These are phyloP conservation scores for Peromyscus californicus DNA, from an alignment of 2,113 vertebrate genomes.

Conservation along the genomic window DNA sequence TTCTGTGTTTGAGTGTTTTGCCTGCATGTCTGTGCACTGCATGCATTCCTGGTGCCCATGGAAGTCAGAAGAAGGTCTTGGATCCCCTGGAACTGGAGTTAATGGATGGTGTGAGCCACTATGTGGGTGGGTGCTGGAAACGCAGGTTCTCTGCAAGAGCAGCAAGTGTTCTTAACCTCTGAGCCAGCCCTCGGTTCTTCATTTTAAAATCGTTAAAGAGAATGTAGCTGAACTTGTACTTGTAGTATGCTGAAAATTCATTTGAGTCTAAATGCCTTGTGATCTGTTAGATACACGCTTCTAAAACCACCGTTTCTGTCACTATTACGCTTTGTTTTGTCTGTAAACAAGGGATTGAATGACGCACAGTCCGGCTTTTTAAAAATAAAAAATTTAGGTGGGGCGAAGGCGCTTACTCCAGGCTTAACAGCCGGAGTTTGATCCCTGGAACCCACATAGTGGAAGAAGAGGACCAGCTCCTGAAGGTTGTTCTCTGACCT, in stretches of 20 bases:
- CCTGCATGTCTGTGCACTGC: neutral
- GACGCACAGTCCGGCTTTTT: slow-evolving; percentile 29
- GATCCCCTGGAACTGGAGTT: neutral
- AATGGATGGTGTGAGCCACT: neutral
- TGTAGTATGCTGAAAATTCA: slow-evolving; percentile 16
- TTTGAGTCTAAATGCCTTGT: slow-evolving; percentile 39
- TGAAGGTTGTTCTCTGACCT: neutral
- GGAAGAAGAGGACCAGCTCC: neutral
- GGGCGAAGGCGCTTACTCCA: no score
- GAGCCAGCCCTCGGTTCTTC: neutral
- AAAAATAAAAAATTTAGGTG: neutral
- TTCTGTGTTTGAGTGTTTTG: neutral
- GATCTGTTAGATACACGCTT: slow-evolving; percentile 22
- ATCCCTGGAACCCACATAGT: neutral
- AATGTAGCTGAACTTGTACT: slow-evolving; percentile 17
- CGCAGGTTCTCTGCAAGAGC: neutral
- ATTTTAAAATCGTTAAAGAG: neutral
- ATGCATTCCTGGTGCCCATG: neutral
- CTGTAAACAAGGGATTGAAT: slow-evolving; percentile 3
- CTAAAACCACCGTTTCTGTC: slow-evolving; percentile 7
- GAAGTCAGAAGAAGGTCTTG: neutral
- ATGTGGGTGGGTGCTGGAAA: neutral
- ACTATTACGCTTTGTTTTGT: neutral
- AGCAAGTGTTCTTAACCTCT: neutral
- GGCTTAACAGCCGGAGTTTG: neutral